phyloP scores from a whole-genome alignment of 2,888 invertebrate genomes.

The Abrostola tripartita region DNA sequence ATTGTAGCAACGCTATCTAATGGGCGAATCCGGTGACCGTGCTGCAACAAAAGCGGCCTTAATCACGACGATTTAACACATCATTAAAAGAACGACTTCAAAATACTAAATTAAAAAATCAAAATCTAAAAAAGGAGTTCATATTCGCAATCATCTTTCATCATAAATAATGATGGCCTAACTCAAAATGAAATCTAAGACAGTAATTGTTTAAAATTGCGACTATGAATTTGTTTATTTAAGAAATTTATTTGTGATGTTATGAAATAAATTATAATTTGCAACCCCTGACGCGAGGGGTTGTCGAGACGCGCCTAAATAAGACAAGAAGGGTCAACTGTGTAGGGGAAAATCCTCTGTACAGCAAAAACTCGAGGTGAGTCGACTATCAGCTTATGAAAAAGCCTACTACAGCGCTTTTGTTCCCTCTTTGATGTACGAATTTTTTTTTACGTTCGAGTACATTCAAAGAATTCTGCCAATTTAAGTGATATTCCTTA shows the following conservation, averaged over 20 bases:
- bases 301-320: slow-evolving; percentile 65
- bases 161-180: slow-evolving; percentile 41
- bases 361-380: slow-evolving; percentile 58
- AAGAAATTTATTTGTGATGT: slow-evolving; percentile 56
- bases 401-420: slow-evolving; percentile 57
- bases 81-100: neutral
- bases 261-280: slow-evolving; percentile 76
- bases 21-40: too few species aligned
- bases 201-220: slow-evolving; percentile 59
- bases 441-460: slow-evolving; percentile 50
- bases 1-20: too few species aligned
- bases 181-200: slow-evolving; percentile 55
- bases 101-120: neutral
- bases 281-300: slow-evolving; percentile 64
- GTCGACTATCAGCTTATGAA: slow-evolving; percentile 59
- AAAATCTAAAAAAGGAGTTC: neutral
- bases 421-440: slow-evolving; percentile 57
- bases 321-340: slow-evolving; percentile 75
- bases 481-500: slow-evolving; percentile 44
- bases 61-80: too few species aligned
- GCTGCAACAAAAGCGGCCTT: too few species aligned
- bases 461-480: slow-evolving; percentile 43
- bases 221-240: slow-evolving; percentile 50
- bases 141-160: slow-evolving; percentile 37
- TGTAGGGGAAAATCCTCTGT: slow-evolving; percentile 54